Evolutionary conservation across 2,888 invertebrate genomes (phyloP), one percentile per base, ranked within the genome.

Genomic region (Ametastegia equiseti): DNA sequence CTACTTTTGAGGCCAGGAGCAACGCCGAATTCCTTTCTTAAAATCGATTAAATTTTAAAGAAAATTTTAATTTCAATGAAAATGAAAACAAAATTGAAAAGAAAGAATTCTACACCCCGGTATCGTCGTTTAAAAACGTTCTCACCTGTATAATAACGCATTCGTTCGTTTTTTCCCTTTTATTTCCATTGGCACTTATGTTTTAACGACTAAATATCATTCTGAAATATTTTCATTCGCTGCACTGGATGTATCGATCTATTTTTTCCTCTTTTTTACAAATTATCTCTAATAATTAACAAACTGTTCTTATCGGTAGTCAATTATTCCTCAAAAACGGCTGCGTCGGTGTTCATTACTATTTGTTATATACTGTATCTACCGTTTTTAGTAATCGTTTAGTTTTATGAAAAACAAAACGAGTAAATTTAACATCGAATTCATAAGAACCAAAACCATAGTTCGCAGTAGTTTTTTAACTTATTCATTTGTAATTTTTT

Each of bases 1-100:
- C 78, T 91, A 2, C 85, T 90, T 23, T 80, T 91, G 11, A 88
- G 91, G 82, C 85, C 90, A 0, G 86, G 87, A 0, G 83, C 89
- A 0, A 85, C 86, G 7, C 86, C 84, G 13, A 88, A 86, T 9
- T 88, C 90, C 54, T 90, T 90, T 80, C 88, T 90, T 67, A 91
- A 91, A 83, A 90, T 91, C 81, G 91, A 89, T 83, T 89, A 86
- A 85, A 79, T 11, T n/a, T 80, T 57, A 39, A 45, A 23, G 13
- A 19, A 27, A 54, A 54, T 11, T 1, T n/a, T 27, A 75, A n/a
- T 45, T 47, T 47, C 9, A 71, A 27, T n/a, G 11, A 75, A 5
- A 71, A n/a, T n/a, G n/a, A n/a, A n/a, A n/a, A n/a, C n/a, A n/a
- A n/a, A n/a, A n/a, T n/a, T n/a, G n/a, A n/a, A n/a, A n/a, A n/a